A percentile compares a stretch with the other conserved stretches of the same genome.
phyloP scores from a whole-genome alignment of 2,797 vertebrate species.

The Gymnoscopelus microlampas region DNA sequence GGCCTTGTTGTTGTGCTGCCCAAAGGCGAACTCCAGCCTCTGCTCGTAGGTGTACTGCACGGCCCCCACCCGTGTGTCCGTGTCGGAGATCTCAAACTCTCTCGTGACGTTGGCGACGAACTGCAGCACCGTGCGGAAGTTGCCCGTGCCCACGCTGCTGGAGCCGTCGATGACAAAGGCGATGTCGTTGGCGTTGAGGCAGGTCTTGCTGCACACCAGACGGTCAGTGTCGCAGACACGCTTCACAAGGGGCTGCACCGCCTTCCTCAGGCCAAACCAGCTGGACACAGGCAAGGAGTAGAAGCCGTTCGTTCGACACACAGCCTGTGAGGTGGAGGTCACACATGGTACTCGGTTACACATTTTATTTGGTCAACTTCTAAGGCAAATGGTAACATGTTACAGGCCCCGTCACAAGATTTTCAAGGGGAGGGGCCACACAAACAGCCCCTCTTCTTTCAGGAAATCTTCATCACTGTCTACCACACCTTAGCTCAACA shows the following conservation, averaged over 20 bases:
- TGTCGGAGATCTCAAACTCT: conserved; percentile 97
- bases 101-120: conserved; percentile 95
- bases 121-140: conserved; percentile 96
- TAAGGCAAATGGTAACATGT: too few relatives aligned
- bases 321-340: conserved; percentile 81
- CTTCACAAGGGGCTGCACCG: conserved; percentile 90
- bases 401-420: too few relatives aligned
- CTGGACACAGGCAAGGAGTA: conserved; percentile 89
- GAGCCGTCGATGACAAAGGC: conserved; percentile 97
- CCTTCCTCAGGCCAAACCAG: conserved; percentile 92
- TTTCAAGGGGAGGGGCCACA: too few relatives aligned
- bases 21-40: conserved; percentile 93
- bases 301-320: conserved; percentile 93
- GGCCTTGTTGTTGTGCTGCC: conserved; percentile 87
- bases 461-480: too few relatives aligned
- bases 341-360: not conserved
- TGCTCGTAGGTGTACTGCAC: conserved; percentile 99
- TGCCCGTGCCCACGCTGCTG: conserved; percentile 93
- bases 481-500: too few relatives aligned
- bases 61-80: conserved; percentile 91
- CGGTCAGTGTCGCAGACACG: conserved; percentile 89
- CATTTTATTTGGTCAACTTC: too few relatives aligned
- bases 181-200: conserved; percentile 94
- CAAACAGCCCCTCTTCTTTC: too few relatives aligned
- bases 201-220: conserved; percentile 96